phyloP scores from a whole-genome alignment of 2,797 vertebrate genomes.

The Clamator glandarius region DNA sequence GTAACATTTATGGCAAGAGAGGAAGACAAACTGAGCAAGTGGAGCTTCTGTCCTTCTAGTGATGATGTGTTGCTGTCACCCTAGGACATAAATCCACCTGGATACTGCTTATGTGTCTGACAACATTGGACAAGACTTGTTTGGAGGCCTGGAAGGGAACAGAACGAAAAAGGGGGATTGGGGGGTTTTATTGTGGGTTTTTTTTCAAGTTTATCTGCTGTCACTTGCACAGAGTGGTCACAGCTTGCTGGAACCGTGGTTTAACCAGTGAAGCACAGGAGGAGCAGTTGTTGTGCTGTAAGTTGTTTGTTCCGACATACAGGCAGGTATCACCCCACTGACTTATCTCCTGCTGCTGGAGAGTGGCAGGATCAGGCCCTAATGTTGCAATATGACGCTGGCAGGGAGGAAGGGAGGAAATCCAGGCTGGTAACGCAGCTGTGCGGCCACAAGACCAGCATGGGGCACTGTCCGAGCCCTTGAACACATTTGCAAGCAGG shows the following conservation, averaged over 20 bases:
- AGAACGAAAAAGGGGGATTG: not conserved
- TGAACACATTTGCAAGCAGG: rapidly evolving
- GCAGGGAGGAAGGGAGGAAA: not conserved
- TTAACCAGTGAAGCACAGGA: not conserved
- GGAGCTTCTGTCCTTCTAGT: not conserved
- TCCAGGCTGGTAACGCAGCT: not conserved
- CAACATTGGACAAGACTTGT: not conserved
- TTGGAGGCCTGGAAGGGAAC: not conserved
- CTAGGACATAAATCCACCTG: not conserved
- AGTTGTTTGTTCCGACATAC: not conserved
- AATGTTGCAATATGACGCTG: rapidly evolving
- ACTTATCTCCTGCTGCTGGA: not conserved
- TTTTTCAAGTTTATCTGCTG: not conserved
- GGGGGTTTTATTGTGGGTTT: not conserved
- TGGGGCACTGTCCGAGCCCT: rapidly evolving
- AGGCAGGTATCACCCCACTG: rapidly evolving
- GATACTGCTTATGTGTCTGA: not conserved
- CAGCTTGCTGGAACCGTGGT: rapidly evolving
- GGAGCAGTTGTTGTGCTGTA: not conserved
- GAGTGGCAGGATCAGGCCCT: not conserved
- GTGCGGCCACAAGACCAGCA: not conserved
- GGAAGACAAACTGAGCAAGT: not conserved
- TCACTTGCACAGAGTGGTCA: not conserved
- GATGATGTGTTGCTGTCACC: not conserved
- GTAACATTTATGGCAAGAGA: not conserved